phyloP scores from a whole-genome alignment of 2,797 vertebrate species.

The Acrocephalus scirpaceus region DNA sequence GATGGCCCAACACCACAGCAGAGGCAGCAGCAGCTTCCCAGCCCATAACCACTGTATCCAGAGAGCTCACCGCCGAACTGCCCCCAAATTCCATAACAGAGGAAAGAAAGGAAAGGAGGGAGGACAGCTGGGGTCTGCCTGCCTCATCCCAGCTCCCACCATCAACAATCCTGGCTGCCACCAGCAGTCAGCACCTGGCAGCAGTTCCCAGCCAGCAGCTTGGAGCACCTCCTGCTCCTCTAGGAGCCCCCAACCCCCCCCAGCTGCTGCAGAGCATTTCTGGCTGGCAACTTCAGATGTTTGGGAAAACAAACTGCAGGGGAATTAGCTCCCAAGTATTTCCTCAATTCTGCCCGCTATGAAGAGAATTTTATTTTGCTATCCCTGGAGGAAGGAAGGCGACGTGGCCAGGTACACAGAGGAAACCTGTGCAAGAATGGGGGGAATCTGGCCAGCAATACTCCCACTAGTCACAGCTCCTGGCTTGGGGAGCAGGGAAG shows the following conservation, averaged over 20 bases:
- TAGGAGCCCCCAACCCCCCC: background rate
- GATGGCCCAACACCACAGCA: background rate
- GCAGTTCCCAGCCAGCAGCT: accelerated
- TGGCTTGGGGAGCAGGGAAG: background rate
- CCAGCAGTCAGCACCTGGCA: background rate
- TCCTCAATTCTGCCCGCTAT: slow-evolving; percentile 49
- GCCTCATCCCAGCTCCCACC: background rate
- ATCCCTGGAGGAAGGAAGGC: background rate
- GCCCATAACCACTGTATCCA: accelerated
- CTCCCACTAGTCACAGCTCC: accelerated
- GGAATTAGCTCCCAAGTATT: slow-evolving; percentile 60
- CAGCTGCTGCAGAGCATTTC: background rate
- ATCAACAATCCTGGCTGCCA: background rate
- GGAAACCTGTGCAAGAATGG: background rate
- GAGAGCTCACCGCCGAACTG: accelerated
- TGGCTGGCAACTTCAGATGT: background rate
- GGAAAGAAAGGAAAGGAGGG: background rate
- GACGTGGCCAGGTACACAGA: accelerated
- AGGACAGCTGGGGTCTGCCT: background rate
- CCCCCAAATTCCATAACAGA: background rate
- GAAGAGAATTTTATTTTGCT: slow-evolving; percentile 59
- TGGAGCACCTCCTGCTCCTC: background rate
- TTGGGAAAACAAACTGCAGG: slow-evolving; percentile 45
- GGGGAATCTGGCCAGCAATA: background rate
- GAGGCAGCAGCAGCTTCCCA: background rate